Evolutionary conservation across 2,888 invertebrate genomes (phyloP), one percentile per base, ranked within the genome.

Genomic region (Drosophila neutralis): DNA sequence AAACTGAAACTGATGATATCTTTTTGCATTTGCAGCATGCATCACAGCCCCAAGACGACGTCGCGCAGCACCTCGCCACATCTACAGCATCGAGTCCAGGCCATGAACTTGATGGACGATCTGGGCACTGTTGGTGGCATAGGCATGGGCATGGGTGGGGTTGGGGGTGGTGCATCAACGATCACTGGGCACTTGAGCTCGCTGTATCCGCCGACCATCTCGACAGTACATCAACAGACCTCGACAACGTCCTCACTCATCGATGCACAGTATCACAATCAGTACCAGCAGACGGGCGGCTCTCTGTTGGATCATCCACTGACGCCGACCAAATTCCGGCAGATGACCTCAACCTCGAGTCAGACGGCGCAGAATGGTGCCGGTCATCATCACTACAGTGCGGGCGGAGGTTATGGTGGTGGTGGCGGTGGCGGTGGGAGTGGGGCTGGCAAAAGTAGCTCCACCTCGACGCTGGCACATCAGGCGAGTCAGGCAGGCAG

Each of bases 61-160:
- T 93, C 93, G 69, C 91, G 93, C 68, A 93, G 93, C 89, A 93
- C 92, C 73, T 93, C 93, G 86, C 93, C 93, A 45, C 92, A 93
- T 78, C 85, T 92, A 73, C 92, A 92, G 83, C 93, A 92, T 80
- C 89, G 93, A 82, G 92, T 92, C 87, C 93, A 93, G 88, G 91
- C 90, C 73, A 88, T 92, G 69, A 93, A 92, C 87, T 76, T 93
- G 78, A 91, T 93, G 91, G 93, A 93, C 70, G 93, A 93, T 18
- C 61, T 80, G 69, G 81, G 80, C 57, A 66, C 65, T 21, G 69
- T 71, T 58, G 82, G 84, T 40, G 82, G 82, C 31, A 65, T 71
- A 29, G 69, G 73, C 8, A n/a, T 56, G 21, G 40, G 56, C 2
- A 10, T 33, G 31, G 52, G 52, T 18, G 36, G 52, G n/a, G 18